A percentile compares a stretch with the other conserved stretches of the same genome.
Evolutionary conservation across 2,888 invertebrate species (phyloP).

Genomic region (Tiphia femorata): DNA sequence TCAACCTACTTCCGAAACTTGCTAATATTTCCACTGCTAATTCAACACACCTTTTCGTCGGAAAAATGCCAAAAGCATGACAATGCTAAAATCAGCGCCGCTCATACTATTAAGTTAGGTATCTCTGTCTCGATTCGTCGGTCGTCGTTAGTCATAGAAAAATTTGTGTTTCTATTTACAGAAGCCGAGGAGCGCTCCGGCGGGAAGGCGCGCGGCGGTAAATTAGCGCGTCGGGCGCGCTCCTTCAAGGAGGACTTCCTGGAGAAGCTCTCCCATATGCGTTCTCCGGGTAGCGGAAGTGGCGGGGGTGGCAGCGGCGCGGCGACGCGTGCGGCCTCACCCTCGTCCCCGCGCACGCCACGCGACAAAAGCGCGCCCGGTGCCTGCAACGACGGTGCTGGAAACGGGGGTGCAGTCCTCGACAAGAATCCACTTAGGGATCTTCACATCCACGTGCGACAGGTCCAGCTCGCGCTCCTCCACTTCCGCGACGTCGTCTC

Average conservation of each 20-base stretch:
- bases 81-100: no score
- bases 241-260: constrained; percentile 94
- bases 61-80: no score
- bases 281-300: constrained; percentile 76
- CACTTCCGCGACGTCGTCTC: constrained; percentile 94
- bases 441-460: constrained; percentile 80
- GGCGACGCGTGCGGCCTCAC: constrained; percentile 68
- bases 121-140: no score
- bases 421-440: constrained; percentile 78
- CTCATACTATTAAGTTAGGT: no score
- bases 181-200: constrained; percentile 72
- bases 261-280: constrained; percentile 91
- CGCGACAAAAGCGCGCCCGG: constrained; percentile 71
- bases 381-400: background rate
- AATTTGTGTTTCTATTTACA: constrained; percentile 49
- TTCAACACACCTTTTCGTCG: no score
- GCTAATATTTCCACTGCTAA: no score
- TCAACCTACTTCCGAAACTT: no score
- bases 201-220: constrained; percentile 86
- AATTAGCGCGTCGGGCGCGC: constrained; percentile 87
- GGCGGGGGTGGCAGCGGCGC: constrained; percentile 67
- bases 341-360: constrained; percentile 68
- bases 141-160: no score
- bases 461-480: constrained; percentile 82
- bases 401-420: constrained; percentile 58